These are phyloP conservation scores for Diplodus puntazzo DNA, from an alignment of 2,797 vertebrate genomes.

Conservation along the genomic window DNA sequence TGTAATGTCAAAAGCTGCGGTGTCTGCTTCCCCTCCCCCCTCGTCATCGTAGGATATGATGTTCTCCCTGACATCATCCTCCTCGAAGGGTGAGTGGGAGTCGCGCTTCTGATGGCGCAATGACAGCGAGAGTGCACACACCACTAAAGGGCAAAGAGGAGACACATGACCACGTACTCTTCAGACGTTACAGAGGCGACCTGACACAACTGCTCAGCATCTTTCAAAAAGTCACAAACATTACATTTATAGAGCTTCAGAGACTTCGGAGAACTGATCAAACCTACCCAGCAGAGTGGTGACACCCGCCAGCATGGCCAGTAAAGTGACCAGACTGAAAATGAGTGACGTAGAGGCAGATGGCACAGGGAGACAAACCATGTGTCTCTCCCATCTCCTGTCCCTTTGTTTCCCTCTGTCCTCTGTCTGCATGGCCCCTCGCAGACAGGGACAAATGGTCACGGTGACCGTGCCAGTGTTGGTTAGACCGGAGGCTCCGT, in stretches of 20 bases:
- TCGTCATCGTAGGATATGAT: slow-evolving; percentile 93
- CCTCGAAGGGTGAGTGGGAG: slow-evolving; percentile 82
- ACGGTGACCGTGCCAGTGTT: slow-evolving; percentile 92
- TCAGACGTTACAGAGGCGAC: slow-evolving; percentile 34
- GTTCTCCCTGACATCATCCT: slow-evolving; percentile 88
- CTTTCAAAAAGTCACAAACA: slow-evolving; percentile 36
- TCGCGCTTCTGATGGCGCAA: slow-evolving; percentile 85
- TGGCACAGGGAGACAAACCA: slow-evolving; percentile 78
- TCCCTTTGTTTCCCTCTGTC: slow-evolving; percentile 73
- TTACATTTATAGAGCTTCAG: slow-evolving; percentile 7
- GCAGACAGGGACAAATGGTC: slow-evolving; percentile 90
- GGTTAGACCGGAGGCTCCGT: slow-evolving; percentile 88
- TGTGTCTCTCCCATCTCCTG: slow-evolving; percentile 81
- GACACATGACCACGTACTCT: slow-evolving; percentile 49
- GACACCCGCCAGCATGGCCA: slow-evolving; percentile 90
- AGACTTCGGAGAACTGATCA: not conserved
- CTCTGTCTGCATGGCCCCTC: slow-evolving; percentile 88
- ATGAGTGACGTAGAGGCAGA: slow-evolving; percentile 85
- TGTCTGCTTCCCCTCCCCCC: slow-evolving; percentile 94
- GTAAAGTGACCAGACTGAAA: slow-evolving; percentile 90
- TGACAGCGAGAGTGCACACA: slow-evolving; percentile 85
- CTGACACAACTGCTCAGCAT: slow-evolving; percentile 55
- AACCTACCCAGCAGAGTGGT: slow-evolving; percentile 90
- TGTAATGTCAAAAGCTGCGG: slow-evolving; percentile 92
- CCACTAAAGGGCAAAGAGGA: slow-evolving; percentile 76